These are phyloP conservation scores for Cacatua alba DNA, from an alignment of 2,113 vertebrate genomes.

Conservation along the genomic window DNA sequence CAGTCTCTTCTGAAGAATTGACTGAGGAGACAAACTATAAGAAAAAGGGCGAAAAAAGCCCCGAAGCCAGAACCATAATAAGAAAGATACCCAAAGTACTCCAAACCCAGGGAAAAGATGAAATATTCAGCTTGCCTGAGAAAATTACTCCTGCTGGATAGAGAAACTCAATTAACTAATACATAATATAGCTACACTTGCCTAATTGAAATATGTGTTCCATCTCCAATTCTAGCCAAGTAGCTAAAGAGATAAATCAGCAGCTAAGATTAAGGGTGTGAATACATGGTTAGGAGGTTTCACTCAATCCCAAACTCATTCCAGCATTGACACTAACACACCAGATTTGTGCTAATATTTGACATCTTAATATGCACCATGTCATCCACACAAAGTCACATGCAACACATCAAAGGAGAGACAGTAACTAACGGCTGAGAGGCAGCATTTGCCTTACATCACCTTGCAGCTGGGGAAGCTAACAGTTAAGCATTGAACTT, in stretches of 20 bases:
- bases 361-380: neutral
- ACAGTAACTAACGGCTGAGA: neutral
- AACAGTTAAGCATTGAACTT: neutral
- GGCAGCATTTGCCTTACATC: neutral
- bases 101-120: neutral
- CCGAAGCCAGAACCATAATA: neutral
- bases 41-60: neutral
- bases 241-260: neutral
- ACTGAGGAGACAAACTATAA: neutral
- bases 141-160: neutral
- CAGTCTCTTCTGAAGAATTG: neutral
- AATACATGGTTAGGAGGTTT: neutral
- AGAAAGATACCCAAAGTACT: neutral
- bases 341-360: neutral
- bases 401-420: neutral
- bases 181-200: neutral
- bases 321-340: neutral
- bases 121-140: neutral
- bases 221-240: neutral
- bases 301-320: neutral
- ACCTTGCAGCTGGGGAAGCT: neutral
- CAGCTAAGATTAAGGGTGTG: neutral
- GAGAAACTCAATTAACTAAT: neutral
- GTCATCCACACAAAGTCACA: neutral
- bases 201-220: neutral